Conservation (phyloP, 1,140 invertebrate genomes). For the Geopemphigus sp. region DNA sequence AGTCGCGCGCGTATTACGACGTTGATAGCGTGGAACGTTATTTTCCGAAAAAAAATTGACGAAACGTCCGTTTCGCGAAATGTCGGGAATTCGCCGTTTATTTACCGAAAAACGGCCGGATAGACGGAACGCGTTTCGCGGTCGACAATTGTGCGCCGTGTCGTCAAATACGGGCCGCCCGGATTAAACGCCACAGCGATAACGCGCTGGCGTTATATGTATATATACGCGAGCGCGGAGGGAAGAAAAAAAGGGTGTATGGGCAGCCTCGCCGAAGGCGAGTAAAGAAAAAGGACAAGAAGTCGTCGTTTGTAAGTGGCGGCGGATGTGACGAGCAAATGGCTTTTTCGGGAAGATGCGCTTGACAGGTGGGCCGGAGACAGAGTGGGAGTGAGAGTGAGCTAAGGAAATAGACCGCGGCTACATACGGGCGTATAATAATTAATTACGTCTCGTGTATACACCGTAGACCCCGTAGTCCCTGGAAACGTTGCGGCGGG, state of each 20-base stretch:
- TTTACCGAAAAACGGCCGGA: too few relatives aligned
- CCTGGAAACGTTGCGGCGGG: not conserved
- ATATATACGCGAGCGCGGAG: too few relatives aligned
- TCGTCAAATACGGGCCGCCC: not conserved
- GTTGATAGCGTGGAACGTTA: too few relatives aligned
- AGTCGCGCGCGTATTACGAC: too few relatives aligned
- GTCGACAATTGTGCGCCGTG: too few relatives aligned
- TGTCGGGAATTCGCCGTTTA: too few relatives aligned
- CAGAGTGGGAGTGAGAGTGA: too few relatives aligned
- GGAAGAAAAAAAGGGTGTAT: conserved; percentile 6
- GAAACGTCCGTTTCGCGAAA: too few relatives aligned
- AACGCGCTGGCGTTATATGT: not conserved
- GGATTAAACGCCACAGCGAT: not conserved
- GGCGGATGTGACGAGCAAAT: conserved; percentile 47
- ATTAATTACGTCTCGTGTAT: conserved; percentile 48
- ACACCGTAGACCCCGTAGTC: too few relatives aligned
- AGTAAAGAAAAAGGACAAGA: conserved; percentile 39
- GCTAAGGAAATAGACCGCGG: conserved; percentile 33
- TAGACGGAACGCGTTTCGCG: too few relatives aligned
- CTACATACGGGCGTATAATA: conserved; percentile 42
- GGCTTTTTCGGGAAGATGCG: conserved; percentile 43
- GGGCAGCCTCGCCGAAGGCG: conserved; percentile 3
- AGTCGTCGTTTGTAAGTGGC: conserved; percentile 30
- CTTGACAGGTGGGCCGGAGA: conserved; percentile 40
- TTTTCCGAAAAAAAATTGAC: too few relatives aligned